Evolutionary conservation across 2,888 invertebrate genomes (phyloP), one percentile per base, ranked within the genome.

Genomic region (Morinoia aosen): DNA sequence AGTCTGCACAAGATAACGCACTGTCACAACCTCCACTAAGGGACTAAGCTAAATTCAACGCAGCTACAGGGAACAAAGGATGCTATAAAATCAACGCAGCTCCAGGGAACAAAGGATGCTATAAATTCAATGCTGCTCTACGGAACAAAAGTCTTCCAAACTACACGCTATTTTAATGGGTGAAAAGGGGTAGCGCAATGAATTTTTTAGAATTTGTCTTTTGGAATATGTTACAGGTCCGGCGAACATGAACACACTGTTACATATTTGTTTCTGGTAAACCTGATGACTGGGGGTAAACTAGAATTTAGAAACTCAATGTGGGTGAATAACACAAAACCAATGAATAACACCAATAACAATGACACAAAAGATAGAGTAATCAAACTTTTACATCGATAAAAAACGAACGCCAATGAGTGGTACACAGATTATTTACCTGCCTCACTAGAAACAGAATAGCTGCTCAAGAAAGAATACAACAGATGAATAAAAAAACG

Each of bases 51-150:
- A 94, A 94, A 95, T 76, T 94, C 95, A 88, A 56, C 90, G 95
- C 56, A 96, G 97, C 96, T 94, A 0, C 33, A 76, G 33, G 8
- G 2, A 19, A 76, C 25, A 10, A 16, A 25, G 33, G 19, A 76
- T 76, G 0, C 3, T 25, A 33, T 10, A 33, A 76, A 76, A 14
- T 10, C 1, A 76, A 2, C 1, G 5, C 19, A n/a, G 97, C 96
- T 94, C 10, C 33, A 76, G 33, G 8, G 2, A 19, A 76, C 25
- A 10, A 16, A 25, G 33, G 19, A 76, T 76, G 0, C 3, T 25
- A 33, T 10, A 33, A 76, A 76, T 76, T 10, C 1, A 76, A 2
- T 16, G 5, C 19, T 12, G 19, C 61, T 2, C 61, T 16, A 61
- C 61, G 12, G 61, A 19, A 2, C 8, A 2, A 16, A 61, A 61